phyloP scores from a whole-genome alignment of 1,140 invertebrate genomes.

The Diprion similis region DNA sequence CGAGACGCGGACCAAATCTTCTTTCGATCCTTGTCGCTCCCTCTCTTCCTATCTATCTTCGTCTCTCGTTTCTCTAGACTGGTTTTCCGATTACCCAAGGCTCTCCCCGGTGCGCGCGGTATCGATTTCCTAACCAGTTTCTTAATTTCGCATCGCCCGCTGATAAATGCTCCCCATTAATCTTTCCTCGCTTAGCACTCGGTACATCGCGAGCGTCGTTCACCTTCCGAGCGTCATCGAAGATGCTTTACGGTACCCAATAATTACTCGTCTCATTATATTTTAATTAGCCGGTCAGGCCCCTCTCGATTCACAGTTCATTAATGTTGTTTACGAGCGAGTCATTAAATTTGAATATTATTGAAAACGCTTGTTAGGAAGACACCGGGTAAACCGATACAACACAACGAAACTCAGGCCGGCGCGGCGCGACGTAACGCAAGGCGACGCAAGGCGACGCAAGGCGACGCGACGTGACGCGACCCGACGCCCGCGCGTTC shows the following conservation, averaged over 20 bases:
- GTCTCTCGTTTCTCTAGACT: background rate
- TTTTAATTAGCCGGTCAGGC: constrained; percentile 54
- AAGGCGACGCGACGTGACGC: too few species aligned
- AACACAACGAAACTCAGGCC: too few species aligned
- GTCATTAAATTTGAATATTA: constrained; percentile 58
- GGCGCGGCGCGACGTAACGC: too few species aligned
- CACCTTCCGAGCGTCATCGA: constrained; percentile 23
- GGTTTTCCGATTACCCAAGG: background rate
- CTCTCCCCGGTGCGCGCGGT: background rate
- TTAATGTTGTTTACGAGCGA: constrained; percentile 54
- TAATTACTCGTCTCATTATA: constrained; percentile 60
- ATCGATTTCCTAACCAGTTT: constrained; percentile 10
- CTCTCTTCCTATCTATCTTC: background rate
- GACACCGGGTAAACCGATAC: background rate
- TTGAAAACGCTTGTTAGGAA: constrained; percentile 52
- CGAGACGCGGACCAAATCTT: background rate
- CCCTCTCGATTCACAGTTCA: constrained; percentile 46
- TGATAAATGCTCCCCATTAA: constrained; percentile 44
- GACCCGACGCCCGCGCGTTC: too few species aligned
- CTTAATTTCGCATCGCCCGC: constrained; percentile 16
- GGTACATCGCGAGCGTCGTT: constrained; percentile 29
- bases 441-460: too few species aligned
- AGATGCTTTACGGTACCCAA: constrained; percentile 47
- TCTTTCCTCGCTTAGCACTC: constrained; percentile 29
- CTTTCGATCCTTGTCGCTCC: background rate